phyloP scores from a whole-genome alignment of 2,113 vertebrate species.

The Pedetes capensis region DNA sequence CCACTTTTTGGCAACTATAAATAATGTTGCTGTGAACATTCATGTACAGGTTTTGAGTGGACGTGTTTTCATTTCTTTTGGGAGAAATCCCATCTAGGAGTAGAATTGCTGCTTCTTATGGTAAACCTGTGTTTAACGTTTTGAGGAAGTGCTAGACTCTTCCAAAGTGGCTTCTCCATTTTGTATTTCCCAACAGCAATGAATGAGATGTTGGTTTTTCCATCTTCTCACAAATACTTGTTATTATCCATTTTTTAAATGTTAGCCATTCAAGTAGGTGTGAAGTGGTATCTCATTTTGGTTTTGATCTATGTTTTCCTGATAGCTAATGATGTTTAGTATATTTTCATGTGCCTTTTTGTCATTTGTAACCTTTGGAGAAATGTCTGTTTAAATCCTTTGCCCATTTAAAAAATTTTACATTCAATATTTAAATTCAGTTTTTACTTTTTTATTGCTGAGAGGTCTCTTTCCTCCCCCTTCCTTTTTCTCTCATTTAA shows the following conservation, averaged over 20 bases:
- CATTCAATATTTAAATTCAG: too few species aligned
- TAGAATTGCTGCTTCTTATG: neutral
- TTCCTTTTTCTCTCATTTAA: too few species aligned
- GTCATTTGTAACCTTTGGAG: neutral
- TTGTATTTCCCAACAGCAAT: neutral
- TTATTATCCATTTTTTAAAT: neutral
- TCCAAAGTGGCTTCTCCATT: neutral
- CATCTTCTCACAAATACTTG: neutral
- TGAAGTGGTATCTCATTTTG: neutral
- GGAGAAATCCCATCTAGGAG: neutral
- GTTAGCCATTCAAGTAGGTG: neutral
- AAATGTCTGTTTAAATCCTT: neutral
- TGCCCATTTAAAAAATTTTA: too few species aligned
- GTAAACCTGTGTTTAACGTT: neutral
- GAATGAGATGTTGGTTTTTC: neutral
- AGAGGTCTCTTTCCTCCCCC: too few species aligned
- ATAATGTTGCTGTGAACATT: neutral
- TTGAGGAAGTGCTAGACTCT: neutral
- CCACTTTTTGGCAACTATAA: too few species aligned
- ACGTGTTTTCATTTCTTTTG: neutral
- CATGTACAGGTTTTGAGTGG: neutral
- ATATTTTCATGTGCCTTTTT: neutral
- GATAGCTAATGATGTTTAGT: neutral
- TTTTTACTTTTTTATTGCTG: too few species aligned
- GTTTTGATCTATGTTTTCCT: too few species aligned